Evolutionary conservation across 1,140 invertebrate species (phyloP).

Genomic region (Rhyacophila brunnea): DNA sequence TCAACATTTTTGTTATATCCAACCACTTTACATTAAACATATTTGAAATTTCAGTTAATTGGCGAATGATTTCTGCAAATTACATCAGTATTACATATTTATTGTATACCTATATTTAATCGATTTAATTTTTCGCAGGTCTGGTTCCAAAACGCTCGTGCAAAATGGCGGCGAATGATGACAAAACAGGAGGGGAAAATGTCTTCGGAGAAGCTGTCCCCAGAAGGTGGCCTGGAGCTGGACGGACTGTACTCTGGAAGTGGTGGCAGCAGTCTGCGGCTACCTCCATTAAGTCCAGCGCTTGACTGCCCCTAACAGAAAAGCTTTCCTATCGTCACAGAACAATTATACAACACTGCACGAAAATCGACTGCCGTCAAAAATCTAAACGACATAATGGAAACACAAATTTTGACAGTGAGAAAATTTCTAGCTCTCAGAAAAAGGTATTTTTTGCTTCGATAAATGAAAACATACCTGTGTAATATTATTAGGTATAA

Average conservation of each 20-base stretch:
- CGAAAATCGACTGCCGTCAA: neutral
- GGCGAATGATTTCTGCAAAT: too few species aligned
- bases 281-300: conserved; percentile 50
- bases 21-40: too few species aligned
- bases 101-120: conserved; percentile 37
- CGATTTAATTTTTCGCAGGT: conserved; percentile 67
- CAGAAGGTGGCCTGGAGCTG: conserved; percentile 58
- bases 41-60: too few species aligned
- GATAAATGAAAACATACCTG: too few species aligned
- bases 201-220: conserved; percentile 62
- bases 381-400: neutral
- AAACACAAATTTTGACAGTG: too few species aligned
- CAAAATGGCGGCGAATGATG: conserved; percentile 94
- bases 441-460: too few species aligned
- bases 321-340: neutral
- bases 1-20: too few species aligned
- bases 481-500: too few species aligned
- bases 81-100: conserved; percentile 11
- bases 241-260: conserved; percentile 55
- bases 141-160: conserved; percentile 98
- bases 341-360: neutral
- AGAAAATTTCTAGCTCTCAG: too few species aligned
- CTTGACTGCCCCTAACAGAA: conserved; percentile 50
- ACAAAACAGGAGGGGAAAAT: conserved; percentile 77
- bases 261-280: conserved; percentile 50